Base-by-base conservation (phyloP, 2,888 invertebrate species). In the Ennomos quercinarius region DNA sequence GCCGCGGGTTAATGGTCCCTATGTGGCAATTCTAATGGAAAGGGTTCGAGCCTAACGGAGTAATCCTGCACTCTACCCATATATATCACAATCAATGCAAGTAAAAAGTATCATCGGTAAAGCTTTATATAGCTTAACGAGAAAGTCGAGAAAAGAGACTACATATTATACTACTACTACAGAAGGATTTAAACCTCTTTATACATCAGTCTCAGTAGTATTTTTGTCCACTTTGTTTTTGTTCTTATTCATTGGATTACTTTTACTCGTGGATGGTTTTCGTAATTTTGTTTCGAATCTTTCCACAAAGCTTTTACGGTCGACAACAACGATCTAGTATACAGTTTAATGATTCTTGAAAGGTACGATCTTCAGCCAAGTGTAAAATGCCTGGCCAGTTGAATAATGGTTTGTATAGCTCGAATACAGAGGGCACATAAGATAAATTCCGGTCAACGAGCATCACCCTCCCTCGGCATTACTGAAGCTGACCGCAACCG, bases 381-480 rank as follows among this genome's bases (percentile, higher is more conserved):
- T 50, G 56, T 58, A 68, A 73, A 73, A 75, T 70, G 63, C 70
- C 69, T 68, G 62, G 66, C 67, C 66, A 67, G 71, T 70, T 74
- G 66, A 74, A 72, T 68, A 76, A 72, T 76, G 69, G 54, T 70
- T 68, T 72, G 70, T 73, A 73, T 74, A 58, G 42, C 42, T 60
- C 57, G 68, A 70, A 54, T 63, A 56, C 62, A 64, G 60, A 64
- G 58, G 62, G 62, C 53, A 62, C 59, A 58, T 47, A 66, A 79
- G 78, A 84, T 83, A 82, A 81, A 84, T 80, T 82, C 64, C 78
- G 76, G 80, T 81, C 81, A 84, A 79, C 75, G 78, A 78, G 76
- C 74, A 71, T 71, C 71, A 73, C 76, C 73, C 77, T 76, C 76
- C 66, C 73, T 68, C 71, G 73, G 73, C 68, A 68, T 73, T 66